Conservation (phyloP, 2,797 vertebrate genomes). For the Gallinago stenura region DNA sequence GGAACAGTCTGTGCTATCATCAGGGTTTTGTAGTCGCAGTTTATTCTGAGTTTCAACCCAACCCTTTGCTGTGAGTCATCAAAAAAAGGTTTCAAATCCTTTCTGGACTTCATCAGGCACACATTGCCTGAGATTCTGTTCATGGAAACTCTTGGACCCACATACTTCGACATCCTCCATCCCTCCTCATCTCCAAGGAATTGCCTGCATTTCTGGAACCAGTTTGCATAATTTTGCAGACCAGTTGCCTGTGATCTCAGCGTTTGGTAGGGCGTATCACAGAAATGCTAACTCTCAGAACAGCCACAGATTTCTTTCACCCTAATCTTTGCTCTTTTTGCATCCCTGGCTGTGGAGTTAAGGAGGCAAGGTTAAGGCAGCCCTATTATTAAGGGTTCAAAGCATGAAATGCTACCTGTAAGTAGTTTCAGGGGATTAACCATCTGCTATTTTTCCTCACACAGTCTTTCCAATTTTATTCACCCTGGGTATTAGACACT, state of each 20-base stretch:
- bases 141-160: neutral
- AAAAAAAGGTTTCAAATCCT: neutral
- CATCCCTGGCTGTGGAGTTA: neutral
- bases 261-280: neutral
- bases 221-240: neutral
- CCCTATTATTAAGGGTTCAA: neutral
- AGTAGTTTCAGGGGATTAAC: neutral
- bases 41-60: neutral
- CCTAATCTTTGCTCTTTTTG: neutral
- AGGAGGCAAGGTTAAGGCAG: neutral
- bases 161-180: neutral
- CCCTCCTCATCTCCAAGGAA: neutral
- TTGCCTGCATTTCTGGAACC: neutral
- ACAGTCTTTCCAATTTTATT: neutral
- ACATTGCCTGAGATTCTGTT: neutral
- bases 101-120: neutral
- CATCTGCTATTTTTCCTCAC: neutral
- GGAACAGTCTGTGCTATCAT: neutral
- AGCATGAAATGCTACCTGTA: neutral
- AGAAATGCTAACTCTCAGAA: neutral
- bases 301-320: neutral
- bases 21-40: neutral
- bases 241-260: constrained; percentile 7
- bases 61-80: neutral
- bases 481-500: neutral